A percentile compares a stretch with the other conserved stretches of the same genome.
Evolutionary conservation across 2,113 vertebrate species (phyloP).

Genomic region (Casuarius casuarius): DNA sequence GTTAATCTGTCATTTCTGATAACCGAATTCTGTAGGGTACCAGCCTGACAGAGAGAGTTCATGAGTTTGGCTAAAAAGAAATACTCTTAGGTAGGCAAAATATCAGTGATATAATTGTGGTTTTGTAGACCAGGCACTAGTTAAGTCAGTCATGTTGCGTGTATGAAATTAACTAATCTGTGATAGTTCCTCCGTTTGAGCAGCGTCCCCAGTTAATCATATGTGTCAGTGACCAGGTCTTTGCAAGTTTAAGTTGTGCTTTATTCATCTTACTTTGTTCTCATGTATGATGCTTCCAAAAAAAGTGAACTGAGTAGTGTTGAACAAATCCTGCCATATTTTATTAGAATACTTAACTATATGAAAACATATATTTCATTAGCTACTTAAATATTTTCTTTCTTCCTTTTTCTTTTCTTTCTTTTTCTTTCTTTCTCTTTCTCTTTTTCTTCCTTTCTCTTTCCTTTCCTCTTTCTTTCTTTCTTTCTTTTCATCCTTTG

Average conservation of each 20-base stretch:
- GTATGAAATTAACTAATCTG: neutral
- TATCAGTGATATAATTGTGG: neutral
- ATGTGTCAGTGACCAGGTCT: neutral
- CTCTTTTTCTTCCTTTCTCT: too few species aligned
- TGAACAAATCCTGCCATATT: neutral
- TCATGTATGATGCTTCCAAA: neutral
- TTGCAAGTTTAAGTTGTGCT: neutral
- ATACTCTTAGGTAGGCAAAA: neutral
- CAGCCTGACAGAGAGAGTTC: neutral
- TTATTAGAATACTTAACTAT: neutral
- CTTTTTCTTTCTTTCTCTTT: too few species aligned
- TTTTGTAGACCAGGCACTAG: neutral
- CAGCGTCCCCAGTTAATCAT: neutral
- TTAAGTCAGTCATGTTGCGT: neutral
- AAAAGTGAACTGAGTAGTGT: neutral
- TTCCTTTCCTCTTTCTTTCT: too few species aligned
- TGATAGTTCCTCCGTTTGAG: neutral
- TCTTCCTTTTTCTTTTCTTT: neutral
- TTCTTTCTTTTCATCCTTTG: neutral
- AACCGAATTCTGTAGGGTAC: neutral
- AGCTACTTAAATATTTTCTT: neutral
- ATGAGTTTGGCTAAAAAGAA: neutral
- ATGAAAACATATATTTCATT: neutral
- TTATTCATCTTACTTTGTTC: neutral
- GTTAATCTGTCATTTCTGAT: neutral